phyloP scores from a whole-genome alignment of 2,888 invertebrate genomes.

The Lithophane ornitopus region DNA sequence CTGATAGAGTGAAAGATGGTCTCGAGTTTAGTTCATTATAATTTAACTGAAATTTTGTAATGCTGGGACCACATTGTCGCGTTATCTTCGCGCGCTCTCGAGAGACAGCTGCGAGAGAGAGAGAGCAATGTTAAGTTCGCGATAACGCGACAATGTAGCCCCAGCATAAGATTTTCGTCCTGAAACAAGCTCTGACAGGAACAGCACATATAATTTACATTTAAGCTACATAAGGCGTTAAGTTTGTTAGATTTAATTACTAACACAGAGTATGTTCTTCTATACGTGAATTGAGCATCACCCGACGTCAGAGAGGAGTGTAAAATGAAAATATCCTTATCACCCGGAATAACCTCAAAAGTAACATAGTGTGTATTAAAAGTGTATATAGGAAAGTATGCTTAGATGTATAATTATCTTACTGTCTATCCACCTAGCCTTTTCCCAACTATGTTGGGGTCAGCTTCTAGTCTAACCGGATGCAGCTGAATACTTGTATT shows the following conservation, averaged over 20 bases:
- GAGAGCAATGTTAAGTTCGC: too few species aligned
- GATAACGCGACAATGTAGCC: too few species aligned
- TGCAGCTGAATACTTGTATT: too few species aligned
- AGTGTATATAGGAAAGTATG: neutral
- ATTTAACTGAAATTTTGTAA: neutral
- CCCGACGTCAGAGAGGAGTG: neutral
- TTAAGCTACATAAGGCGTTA: neutral
- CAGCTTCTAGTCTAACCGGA: too few species aligned
- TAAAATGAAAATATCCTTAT: neutral
- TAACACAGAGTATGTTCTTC: neutral
- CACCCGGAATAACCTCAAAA: neutral
- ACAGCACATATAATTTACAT: neutral
- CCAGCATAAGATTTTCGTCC: neutral
- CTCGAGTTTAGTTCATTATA: neutral
- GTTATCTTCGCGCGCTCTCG: too few species aligned
- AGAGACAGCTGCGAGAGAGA: too few species aligned
- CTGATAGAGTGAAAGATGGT: neutral
- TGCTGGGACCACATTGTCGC: too few species aligned
- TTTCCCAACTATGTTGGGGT: too few species aligned
- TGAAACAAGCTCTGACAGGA: neutral
- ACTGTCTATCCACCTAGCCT: too few species aligned
- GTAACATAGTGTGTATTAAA: neutral
- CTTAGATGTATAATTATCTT: neutral
- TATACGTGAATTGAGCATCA: neutral
- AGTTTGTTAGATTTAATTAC: neutral